phyloP scores from a whole-genome alignment of 2,797 vertebrate genomes.

The Characodon lateralis region DNA sequence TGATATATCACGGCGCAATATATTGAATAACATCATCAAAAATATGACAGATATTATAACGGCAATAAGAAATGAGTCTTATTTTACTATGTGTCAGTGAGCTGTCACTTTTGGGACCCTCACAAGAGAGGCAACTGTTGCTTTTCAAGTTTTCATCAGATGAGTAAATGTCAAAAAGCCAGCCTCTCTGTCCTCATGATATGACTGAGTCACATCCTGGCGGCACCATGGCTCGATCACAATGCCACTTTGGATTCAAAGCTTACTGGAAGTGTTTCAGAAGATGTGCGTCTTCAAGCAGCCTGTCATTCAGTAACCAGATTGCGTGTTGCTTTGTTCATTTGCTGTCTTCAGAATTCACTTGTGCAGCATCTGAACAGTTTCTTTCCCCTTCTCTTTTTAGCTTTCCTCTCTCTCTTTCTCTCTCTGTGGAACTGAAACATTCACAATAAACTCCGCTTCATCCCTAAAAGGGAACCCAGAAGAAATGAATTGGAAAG shows the following conservation, averaged over 20 bases:
- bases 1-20: conserved; percentile 7
- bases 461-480: conserved; percentile 4
- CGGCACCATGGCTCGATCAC: conserved; percentile 23
- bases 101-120: conserved; percentile 13
- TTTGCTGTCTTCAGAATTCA: conserved; percentile 39
- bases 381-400: conserved; percentile 3
- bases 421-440: conserved; percentile 5
- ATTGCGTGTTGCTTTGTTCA: conserved; percentile 48
- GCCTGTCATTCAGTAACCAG: conserved; percentile 40
- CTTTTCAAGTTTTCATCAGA: conserved; percentile 27
- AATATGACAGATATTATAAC: conserved; percentile 9
- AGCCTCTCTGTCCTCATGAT: conserved; percentile 11
- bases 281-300: conserved; percentile 46
- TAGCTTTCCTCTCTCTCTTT: not conserved
- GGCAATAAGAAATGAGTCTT: not conserved
- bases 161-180: conserved; percentile 37
- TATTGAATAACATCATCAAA: conserved; percentile 1
- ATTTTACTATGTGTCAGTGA: conserved; percentile 13
- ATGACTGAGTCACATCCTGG: conserved; percentile 37
- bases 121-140: conserved; percentile 9
- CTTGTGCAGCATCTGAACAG: conserved; percentile 27
- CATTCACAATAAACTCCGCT: conserved; percentile 5
- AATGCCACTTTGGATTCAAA: conserved; percentile 43
- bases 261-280: conserved; percentile 49
- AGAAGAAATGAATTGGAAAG: conserved; percentile 2